Evolutionary conservation across 2,113 vertebrate species (phyloP).

Genomic region (Antennarius striatus): DNA sequence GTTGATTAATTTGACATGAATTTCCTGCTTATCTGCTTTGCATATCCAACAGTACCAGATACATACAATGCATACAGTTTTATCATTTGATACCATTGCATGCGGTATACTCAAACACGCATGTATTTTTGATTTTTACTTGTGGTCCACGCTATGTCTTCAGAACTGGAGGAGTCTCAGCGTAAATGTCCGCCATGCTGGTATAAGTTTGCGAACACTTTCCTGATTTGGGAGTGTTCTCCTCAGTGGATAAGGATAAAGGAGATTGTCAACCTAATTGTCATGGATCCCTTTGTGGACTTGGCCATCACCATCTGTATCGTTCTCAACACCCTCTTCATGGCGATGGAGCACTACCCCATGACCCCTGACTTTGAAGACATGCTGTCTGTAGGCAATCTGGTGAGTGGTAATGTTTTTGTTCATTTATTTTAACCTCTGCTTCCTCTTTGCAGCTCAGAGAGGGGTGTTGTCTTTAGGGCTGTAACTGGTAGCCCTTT

Average conservation of each 20-base stretch:
- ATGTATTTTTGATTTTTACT: constrained; percentile 62
- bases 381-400: constrained; percentile 88
- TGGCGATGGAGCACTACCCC: constrained; percentile 99
- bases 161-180: constrained; percentile 97
- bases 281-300: constrained; percentile 99
- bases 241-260: constrained; percentile 93
- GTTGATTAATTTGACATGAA: constrained; percentile 75
- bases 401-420: constrained; percentile 63
- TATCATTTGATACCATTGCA: constrained; percentile 69
- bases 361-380: constrained; percentile 90
- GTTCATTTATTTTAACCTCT: constrained; percentile 8
- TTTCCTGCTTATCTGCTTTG: constrained; percentile 80
- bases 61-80: constrained; percentile 76
- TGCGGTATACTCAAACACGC: constrained; percentile 51
- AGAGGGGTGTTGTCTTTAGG: constrained; percentile 58
- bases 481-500: constrained; percentile 42
- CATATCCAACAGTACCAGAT: constrained; percentile 77
- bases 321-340: constrained; percentile 96
- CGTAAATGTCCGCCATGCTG: constrained; percentile 97
- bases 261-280: constrained; percentile 92
- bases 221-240: constrained; percentile 97
- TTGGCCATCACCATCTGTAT: constrained; percentile 99
- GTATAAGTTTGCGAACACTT: constrained; percentile 98
- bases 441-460: constrained; percentile 24
- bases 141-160: constrained; percentile 70